Evolutionary conservation across 2,888 invertebrate genomes (phyloP), one percentile per base, ranked within the genome.

Genomic region (Orchestes rusci): DNA sequence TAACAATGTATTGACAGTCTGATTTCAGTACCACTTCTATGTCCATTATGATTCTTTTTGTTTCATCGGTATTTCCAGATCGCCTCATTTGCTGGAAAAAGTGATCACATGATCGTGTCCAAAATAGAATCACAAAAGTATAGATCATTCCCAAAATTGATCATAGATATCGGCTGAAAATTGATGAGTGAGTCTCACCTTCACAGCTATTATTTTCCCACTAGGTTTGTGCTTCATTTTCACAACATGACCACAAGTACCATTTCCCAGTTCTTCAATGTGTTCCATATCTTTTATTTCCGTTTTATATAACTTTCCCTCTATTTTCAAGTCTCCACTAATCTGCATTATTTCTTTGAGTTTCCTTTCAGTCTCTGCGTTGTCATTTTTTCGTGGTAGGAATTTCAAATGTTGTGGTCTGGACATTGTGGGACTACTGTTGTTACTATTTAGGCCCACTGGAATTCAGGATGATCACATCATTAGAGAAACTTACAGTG

Each of bases 11-110:
- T 27, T 87, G 88, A 70, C 96, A 97, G 70, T 93, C 94, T 16
- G 95, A 95, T 56, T 95, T 88, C n/a, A 95, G 78, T 44, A 99
- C 95, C 35, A 99, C 96, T 69, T 97, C 95, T 53, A 99, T 75
- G 70, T 99, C 99, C 95, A 96, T 97, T 40, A 96, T 85, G 55
- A 99, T 97, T 53, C 99, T 79, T 69, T 97, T 97, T 55, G 93
- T 96, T 69, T 97, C 97, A 67, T 97, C 97, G 0, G 82, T 80
- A 67, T 96, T 96, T 13, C 95, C 93, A 1, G 96, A 95, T 34
- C 96, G 80, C 50, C 96, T 79, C 97, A 99, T 97, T 83, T 93
- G 92, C 80, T 85, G 65, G 7, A 65, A 66, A 53, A 28, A 15
- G 10, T 12, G 5, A n/a, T n/a, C n/a, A n/a, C n/a, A n/a, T n/a